Evolutionary conservation across 2,888 invertebrate genomes (phyloP).

Genomic region (Luperina nickerlii): DNA sequence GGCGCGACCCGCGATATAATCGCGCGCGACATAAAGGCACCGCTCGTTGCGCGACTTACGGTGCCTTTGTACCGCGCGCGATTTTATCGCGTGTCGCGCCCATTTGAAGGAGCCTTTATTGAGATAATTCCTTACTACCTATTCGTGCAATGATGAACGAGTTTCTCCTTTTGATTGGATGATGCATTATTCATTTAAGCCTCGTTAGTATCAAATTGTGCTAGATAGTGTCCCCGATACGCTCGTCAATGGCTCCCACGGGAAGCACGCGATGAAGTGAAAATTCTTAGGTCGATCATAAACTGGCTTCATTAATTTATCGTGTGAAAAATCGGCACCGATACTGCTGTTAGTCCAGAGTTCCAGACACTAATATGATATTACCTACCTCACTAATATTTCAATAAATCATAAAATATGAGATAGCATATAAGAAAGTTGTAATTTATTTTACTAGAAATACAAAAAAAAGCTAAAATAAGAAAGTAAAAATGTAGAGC

Average conservation of each 20-base stretch:
- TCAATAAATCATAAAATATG: background rate
- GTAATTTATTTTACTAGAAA: background rate
- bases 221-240: constrained; percentile 27
- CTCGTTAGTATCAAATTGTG: constrained; percentile 15
- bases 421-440: no score
- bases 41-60: no score
- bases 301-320: background rate
- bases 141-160: background rate
- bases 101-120: background rate
- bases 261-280: constrained; percentile 29
- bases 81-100: no score
- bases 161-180: constrained; percentile 36
- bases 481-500: no score
- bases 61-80: no score
- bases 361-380: background rate
- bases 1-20: no score
- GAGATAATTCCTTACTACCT: constrained; percentile 17
- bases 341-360: background rate
- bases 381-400: background rate
- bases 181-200: constrained; percentile 38
- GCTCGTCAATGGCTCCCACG: constrained; percentile 13
- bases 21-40: no score
- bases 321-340: background rate
- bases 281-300: constrained; percentile 14
- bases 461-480: background rate